These are phyloP conservation scores for Thunnus thynnus DNA, from an alignment of 2,113 vertebrate species.

Conservation along the genomic window DNA sequence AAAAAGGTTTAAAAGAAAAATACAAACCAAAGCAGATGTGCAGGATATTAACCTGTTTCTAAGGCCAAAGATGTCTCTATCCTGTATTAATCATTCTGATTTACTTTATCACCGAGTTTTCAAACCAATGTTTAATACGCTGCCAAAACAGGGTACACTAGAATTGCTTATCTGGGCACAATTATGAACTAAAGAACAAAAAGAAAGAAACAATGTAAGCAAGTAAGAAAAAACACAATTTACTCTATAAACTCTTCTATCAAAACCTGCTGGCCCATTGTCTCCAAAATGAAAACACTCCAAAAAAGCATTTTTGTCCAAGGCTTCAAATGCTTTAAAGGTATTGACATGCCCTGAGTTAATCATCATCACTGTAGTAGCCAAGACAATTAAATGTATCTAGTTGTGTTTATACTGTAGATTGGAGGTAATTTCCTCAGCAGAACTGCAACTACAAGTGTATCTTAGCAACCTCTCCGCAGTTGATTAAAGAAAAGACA, in stretches of 20 bases:
- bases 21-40: slow-evolving; percentile 44
- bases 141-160: slow-evolving; percentile 26
- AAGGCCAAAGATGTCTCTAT: slow-evolving; percentile 31
- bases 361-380: slow-evolving; percentile 14
- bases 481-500: slow-evolving; percentile 27
- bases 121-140: slow-evolving; percentile 20
- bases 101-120: slow-evolving; percentile 35
- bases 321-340: neutral
- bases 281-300: slow-evolving; percentile 15
- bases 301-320: neutral
- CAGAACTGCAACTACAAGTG: neutral
- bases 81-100: slow-evolving; percentile 48
- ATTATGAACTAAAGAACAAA: slow-evolving; percentile 20
- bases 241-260: neutral
- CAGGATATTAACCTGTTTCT: slow-evolving; percentile 39
- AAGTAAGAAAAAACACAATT: neutral
- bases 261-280: slow-evolving; percentile 22
- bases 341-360: neutral
- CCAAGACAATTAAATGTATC: slow-evolving; percentile 15
- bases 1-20: slow-evolving; percentile 25
- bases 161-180: slow-evolving; percentile 40
- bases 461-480: slow-evolving; percentile 1
- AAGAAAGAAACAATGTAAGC: slow-evolving; percentile 12
- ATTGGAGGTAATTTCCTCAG: slow-evolving; percentile 17
- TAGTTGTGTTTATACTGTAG: slow-evolving; percentile 19